Percentiles rank a stretch among this genome's conserved stretches.
Conservation (phyloP, 2,797 vertebrate species). For the Chiroxiphia lanceolata region DNA sequence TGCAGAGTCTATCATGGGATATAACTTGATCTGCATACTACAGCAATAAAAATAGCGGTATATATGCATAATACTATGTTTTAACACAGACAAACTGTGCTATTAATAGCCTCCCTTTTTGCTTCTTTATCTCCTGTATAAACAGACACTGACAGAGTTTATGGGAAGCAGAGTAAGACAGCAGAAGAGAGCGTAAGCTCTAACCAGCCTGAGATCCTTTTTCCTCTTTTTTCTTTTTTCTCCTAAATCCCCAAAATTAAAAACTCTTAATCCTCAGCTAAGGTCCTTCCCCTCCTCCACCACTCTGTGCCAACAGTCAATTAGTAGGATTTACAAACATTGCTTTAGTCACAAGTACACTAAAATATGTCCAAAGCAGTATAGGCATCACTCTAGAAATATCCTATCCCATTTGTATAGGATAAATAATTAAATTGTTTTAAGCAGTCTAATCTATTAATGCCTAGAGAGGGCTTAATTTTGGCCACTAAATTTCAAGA, state of each 20-base stretch:
- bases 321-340: conserved; percentile 2
- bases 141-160: neutral
- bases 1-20: neutral
- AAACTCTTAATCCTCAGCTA: neutral
- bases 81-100: neutral
- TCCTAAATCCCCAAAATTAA: neutral
- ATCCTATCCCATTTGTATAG: neutral
- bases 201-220: neutral
- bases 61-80: neutral
- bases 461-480: conserved; percentile 28
- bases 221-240: fast-evolving
- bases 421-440: conserved; percentile 50
- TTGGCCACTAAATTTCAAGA: conserved; percentile 38
- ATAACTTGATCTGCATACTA: neutral
- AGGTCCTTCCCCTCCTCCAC: neutral
- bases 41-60: neutral
- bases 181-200: neutral
- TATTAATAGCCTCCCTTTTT: neutral
- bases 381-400: neutral
- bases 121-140: neutral
- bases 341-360: neutral
- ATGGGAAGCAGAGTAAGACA: neutral
- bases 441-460: conserved; percentile 36
- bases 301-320: neutral
- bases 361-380: conserved; percentile 9